These are phyloP conservation scores for Ganaspis brasiliensis DNA, from an alignment of 2,888 invertebrate species.

Conservation along the genomic window DNA sequence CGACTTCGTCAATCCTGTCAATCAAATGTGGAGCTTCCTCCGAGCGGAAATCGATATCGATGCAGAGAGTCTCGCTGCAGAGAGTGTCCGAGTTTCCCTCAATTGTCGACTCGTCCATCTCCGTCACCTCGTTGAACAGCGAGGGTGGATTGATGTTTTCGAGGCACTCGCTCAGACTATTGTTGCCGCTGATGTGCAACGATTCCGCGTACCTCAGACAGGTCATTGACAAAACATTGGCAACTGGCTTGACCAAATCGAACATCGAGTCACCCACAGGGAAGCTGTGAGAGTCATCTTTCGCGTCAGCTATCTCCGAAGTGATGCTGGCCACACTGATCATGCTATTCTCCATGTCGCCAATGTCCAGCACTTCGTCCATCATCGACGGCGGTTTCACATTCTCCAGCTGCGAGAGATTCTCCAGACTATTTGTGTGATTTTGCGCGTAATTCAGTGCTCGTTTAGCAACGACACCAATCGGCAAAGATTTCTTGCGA, in stretches of 20 bases:
- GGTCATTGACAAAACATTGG: conserved; percentile 81
- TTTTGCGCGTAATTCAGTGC: conserved; percentile 84
- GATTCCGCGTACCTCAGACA: conserved; percentile 76
- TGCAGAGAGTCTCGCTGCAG: conserved; percentile 82
- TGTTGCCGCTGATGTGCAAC: conserved; percentile 79
- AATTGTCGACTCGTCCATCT: conserved; percentile 81
- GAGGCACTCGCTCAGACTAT: conserved; percentile 83
- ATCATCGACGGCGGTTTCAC: conserved; percentile 92
- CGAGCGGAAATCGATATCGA: conserved; percentile 82
- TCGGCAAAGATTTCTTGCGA: conserved; percentile 87
- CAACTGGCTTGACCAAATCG: conserved; percentile 83
- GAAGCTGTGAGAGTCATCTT: conserved; percentile 80
- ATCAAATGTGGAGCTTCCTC: conserved; percentile 69
- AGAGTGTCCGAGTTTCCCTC: conserved; percentile 79
- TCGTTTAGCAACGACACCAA: conserved; percentile 87
- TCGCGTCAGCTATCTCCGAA: conserved; percentile 87
- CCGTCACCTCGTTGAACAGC: conserved; percentile 87
- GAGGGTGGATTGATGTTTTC: conserved; percentile 89
- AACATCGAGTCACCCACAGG: conserved; percentile 81
- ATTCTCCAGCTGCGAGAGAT: conserved; percentile 88
- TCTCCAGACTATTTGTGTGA: conserved; percentile 84
- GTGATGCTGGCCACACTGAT: conserved; percentile 92
- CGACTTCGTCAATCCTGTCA: conserved; percentile 77
- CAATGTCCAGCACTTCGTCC: conserved; percentile 83
- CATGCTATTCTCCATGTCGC: conserved; percentile 91